These are phyloP conservation scores for Ibidorhyncha struthersii DNA, from an alignment of 2,113 vertebrate genomes.

Conservation along the genomic window DNA sequence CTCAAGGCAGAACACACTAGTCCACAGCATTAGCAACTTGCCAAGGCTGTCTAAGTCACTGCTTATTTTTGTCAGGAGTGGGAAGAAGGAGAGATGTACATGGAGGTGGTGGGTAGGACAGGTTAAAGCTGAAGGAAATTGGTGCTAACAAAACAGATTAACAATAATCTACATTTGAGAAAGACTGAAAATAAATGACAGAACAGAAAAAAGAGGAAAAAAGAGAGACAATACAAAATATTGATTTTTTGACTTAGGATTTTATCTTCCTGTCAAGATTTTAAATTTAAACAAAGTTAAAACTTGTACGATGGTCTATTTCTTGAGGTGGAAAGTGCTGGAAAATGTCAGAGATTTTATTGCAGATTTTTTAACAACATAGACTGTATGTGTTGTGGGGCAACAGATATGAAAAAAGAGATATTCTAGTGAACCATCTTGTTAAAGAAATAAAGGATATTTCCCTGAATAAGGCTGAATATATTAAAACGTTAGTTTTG, in stretches of 20 bases:
- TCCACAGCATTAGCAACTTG: constrained; percentile 56
- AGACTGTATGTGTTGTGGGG: background rate
- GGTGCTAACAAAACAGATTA: constrained; percentile 36
- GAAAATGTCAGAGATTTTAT: background rate
- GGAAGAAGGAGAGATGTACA: constrained; percentile 6
- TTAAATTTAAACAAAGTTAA: constrained; percentile 10
- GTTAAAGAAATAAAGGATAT: background rate
- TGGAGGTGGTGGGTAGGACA: background rate
- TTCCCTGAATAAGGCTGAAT: background rate
- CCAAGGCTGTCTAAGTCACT: constrained; percentile 47
- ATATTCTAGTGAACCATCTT: background rate
- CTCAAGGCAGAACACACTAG: constrained; percentile 41
- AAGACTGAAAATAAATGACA: constrained; percentile 31
- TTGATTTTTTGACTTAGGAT: background rate
- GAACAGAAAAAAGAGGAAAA: background rate
- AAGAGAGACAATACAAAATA: background rate
- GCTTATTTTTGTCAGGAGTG: constrained; percentile 56
- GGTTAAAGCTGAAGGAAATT: constrained; percentile 23
- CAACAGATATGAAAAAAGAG: background rate
- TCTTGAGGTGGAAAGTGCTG: background rate
- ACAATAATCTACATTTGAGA: background rate
- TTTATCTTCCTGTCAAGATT: constrained; percentile 28
- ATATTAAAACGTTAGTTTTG: background rate
- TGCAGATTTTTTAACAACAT: background rate
- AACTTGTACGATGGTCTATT: background rate